Conservation (phyloP, 2,113 vertebrate species). For the Eleginops maclovinus region DNA sequence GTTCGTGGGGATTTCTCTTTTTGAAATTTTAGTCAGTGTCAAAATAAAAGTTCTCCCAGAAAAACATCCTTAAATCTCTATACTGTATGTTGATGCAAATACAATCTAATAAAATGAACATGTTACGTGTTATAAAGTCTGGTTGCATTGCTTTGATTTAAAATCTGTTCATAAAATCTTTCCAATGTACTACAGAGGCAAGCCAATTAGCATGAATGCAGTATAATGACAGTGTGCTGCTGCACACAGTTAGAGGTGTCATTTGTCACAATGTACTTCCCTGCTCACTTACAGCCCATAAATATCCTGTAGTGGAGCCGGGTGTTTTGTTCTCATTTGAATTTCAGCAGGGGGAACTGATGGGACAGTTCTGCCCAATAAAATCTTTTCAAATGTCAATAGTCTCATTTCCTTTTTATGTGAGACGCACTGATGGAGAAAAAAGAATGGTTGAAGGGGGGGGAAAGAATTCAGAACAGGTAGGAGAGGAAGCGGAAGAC, state of each 20-base stretch:
- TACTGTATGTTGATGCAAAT: not conserved
- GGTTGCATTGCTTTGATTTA: not conserved
- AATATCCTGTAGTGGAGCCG: constrained; percentile 36
- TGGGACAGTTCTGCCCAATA: constrained; percentile 38
- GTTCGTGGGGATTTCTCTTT: not conserved
- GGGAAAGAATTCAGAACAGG: constrained; percentile 11
- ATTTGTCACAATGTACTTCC: constrained; percentile 61
- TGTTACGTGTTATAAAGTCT: not conserved
- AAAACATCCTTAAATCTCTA: not conserved
- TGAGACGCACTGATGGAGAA: constrained; percentile 9
- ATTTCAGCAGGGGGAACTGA: constrained; percentile 31
- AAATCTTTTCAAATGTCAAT: constrained; percentile 58
- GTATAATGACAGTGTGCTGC: constrained; percentile 47
- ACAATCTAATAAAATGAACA: not conserved
- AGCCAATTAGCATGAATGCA: constrained; percentile 54
- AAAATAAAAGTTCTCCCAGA: no score
- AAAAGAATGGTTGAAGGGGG: not conserved
- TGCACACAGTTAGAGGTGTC: constrained; percentile 52
- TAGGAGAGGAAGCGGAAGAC: constrained; percentile 29
- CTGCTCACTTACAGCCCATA: constrained; percentile 64
- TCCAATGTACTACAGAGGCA: constrained; percentile 27
- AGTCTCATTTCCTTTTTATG: constrained; percentile 44
- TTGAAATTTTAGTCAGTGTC: not conserved
- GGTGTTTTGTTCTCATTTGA: constrained; percentile 52
- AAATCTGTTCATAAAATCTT: constrained; percentile 17